A percentile compares a stretch with the other conserved stretches of the same genome.
Conservation (phyloP, 2,113 vertebrate genomes). For the Glaucidium brasilianum region DNA sequence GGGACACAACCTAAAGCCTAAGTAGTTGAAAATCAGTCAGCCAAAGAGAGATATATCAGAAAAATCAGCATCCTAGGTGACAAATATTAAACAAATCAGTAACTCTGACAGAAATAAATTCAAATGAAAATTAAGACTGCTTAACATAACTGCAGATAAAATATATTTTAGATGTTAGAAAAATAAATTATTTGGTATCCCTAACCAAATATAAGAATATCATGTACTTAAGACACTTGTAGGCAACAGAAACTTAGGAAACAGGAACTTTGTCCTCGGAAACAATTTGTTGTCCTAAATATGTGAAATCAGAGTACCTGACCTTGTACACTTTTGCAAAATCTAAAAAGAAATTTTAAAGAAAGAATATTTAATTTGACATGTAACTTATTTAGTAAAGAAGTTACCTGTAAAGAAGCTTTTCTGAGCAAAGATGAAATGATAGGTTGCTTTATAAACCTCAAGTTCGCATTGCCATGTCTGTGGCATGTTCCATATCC, state of each 20-base stretch:
- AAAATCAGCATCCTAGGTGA: neutral
- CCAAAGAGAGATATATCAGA: neutral
- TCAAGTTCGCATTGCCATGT: conserved; percentile 97
- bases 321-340: neutral
- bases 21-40: neutral
- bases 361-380: neutral
- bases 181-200: neutral
- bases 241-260: neutral
- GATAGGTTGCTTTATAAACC: conserved; percentile 97
- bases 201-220: neutral
- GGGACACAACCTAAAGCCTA: neutral
- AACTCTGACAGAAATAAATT: neutral
- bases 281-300: neutral
- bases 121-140: neutral
- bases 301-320: neutral
- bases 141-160: neutral
- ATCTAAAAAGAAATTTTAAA: neutral
- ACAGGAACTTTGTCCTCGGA: neutral
- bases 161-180: neutral
- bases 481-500: conserved; percentile 97
- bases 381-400: neutral
- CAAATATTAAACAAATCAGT: neutral
- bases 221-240: neutral
- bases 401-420: conserved; percentile 94
- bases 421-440: conserved; percentile 98